These are phyloP conservation scores for Pleuronectes platessa DNA, from an alignment of 2,113 vertebrate species.

Conservation along the genomic window DNA sequence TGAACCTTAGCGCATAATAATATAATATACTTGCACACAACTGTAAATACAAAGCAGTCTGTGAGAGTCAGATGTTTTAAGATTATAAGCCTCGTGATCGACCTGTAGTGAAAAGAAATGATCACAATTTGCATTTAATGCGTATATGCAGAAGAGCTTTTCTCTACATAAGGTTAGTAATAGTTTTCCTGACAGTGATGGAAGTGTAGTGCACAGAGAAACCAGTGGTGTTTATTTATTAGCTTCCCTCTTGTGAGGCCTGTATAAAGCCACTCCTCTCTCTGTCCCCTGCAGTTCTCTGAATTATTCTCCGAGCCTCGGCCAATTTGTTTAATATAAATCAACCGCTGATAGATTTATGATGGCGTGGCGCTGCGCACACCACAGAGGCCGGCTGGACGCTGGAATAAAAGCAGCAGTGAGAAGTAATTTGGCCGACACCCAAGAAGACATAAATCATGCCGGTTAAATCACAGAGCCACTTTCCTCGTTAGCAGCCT, in stretches of 20 bases:
- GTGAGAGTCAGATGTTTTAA: not conserved
- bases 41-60: not conserved
- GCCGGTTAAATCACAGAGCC: conserved; percentile 25
- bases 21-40: too few relatives aligned
- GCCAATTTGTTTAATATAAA: conserved; percentile 72
- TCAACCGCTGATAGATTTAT: conserved; percentile 67
- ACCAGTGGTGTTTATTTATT: conserved; percentile 61
- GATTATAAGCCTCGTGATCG: not conserved
- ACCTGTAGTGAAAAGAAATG: not conserved
- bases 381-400: conserved; percentile 32
- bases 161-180: conserved; percentile 41
- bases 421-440: conserved; percentile 58
- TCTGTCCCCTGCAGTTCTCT: conserved; percentile 31
- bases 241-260: conserved; percentile 26
- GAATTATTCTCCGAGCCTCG: conserved; percentile 53
- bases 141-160: conserved; percentile 23
- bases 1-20: not conserved
- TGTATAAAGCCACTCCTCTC: conserved; percentile 14
- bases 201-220: conserved; percentile 50
- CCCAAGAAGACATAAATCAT: conserved; percentile 66
- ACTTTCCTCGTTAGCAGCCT: conserved; percentile 46
- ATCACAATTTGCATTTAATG: conserved; percentile 6
- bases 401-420: conserved; percentile 34
- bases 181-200: conserved; percentile 58
- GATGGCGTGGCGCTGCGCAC: conserved; percentile 22